These are phyloP conservation scores for Microplitis deprimator DNA, from an alignment of 2,888 invertebrate species.

Conservation along the genomic window DNA sequence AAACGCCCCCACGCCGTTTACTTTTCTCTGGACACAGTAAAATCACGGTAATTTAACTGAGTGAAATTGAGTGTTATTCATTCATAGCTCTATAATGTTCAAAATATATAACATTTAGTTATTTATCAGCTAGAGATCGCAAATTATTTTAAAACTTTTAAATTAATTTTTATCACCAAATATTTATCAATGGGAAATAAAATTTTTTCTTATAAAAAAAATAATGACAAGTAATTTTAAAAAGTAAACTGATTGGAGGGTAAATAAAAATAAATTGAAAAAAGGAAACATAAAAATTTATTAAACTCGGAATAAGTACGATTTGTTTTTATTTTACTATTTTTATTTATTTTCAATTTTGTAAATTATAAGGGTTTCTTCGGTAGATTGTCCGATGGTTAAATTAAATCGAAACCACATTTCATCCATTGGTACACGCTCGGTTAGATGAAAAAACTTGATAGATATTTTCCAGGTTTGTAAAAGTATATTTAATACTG, in stretches of 20 bases:
- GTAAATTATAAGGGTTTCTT: not conserved
- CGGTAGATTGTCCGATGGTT: constrained; percentile 11
- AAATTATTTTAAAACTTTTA: not conserved
- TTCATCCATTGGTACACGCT: constrained; percentile 12
- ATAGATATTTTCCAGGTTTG: constrained; percentile 28
- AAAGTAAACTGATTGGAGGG: not conserved
- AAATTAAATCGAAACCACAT: constrained; percentile 32
- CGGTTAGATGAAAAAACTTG: constrained; percentile 18
- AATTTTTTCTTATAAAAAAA: not conserved
- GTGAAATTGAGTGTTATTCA: constrained; percentile 49
- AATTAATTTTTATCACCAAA: not conserved
- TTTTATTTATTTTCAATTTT: not conserved
- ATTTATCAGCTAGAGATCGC: not conserved
- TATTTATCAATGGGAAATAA: not conserved
- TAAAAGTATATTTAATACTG: not conserved
- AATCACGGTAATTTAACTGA: constrained; percentile 53
- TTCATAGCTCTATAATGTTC: constrained; percentile 24
- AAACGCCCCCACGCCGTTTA: constrained; percentile 45
- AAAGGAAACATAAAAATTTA: not conserved
- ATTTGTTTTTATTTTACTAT: constrained; percentile 1
- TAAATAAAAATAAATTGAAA: not conserved
- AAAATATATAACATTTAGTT: not conserved
- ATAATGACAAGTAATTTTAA: not conserved
- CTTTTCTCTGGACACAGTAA: constrained; percentile 49
- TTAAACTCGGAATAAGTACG: not conserved